Base-by-base conservation (phyloP, 1,140 invertebrate genomes). In the Pseudomyrmex flavicornis region DNA sequence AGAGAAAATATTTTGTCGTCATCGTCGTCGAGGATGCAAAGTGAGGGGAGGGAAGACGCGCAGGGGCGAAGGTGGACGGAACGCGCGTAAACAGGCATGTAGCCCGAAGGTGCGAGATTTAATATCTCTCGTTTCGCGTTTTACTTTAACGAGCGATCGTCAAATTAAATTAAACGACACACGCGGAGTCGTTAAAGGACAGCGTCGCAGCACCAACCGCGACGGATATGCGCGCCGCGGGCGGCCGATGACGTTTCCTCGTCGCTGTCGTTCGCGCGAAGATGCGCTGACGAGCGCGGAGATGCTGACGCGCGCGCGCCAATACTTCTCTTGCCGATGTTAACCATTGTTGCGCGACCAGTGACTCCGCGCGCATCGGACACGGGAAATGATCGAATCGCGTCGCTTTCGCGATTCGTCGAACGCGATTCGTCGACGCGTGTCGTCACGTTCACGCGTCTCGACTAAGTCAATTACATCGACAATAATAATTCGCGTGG, bases 161-260 rank as follows among this genome's bases (percentile, higher is more conserved):
- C 88, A 90, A 92, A 93, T 94, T 91, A 90, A 92, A 92, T 92
- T 92, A 92, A 92, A 92, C 86, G 87, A 91, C 90, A 85, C 88
- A 86, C 84, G 86, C 5, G 35, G 35, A 92, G 91, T 90, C 91
- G 86, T 91, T 91, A 89, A 90, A 85, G 90, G 83, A 82, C 52
- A 65, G 72, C 66, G 12, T 70, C 65, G 46, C 50, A 50, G 65
- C 65, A 63, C 17, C 74, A 44, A 70, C 50, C 73, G 22, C 46
- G n/a, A 68, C 46, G 73, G 58, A 61, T 75, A 73, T 50, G 26
- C 46, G 20, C 73, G 58, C 62, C 10, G 22, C 73, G 59, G 75
- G 76, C 76, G 76, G 52, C 17, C 74, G 48, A 50, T 56, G 54
- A 56, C 26, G 75, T 66, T 82, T 58, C 63, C 56, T 69, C 35